Evolutionary conservation across 2,113 vertebrate species (phyloP).

Genomic region (Sigmodon hispidus): DNA sequence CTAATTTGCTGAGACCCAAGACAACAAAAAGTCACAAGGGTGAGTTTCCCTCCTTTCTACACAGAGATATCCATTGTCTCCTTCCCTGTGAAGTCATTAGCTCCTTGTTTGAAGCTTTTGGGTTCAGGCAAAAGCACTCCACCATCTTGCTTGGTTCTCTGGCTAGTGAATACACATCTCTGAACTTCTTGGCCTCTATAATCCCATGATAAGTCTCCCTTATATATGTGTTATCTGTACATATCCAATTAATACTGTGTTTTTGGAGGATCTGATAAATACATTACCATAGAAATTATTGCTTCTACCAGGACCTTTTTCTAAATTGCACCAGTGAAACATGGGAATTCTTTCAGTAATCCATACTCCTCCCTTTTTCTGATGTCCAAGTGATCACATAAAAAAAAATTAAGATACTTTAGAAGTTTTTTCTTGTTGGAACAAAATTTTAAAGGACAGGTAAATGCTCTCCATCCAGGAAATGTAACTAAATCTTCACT

Average conservation of each 20-base stretch:
- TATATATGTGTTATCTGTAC: background rate
- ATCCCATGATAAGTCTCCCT: background rate
- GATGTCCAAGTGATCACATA: background rate
- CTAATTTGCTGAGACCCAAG: background rate
- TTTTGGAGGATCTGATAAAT: background rate
- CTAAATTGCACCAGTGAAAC: background rate
- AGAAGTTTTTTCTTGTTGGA: background rate
- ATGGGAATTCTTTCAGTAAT: background rate
- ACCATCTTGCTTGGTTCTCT: background rate
- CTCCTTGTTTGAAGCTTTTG: background rate
- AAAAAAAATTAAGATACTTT: background rate
- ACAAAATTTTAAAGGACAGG: background rate
- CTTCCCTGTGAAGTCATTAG: background rate
- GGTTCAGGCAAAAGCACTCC: background rate
- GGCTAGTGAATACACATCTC: background rate
- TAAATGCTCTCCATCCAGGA: background rate
- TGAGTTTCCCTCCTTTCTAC: background rate
- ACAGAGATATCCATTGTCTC: background rate
- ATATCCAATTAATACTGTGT: background rate
- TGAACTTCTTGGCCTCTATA: background rate
- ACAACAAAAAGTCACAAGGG: background rate
- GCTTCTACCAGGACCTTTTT: constrained; percentile 14
- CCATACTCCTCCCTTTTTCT: background rate
- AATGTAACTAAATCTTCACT: background rate
- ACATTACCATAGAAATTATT: background rate